These are phyloP conservation scores for Brachionus manjavacas DNA, from an alignment of 1,140 invertebrate species.

Conservation along the genomic window DNA sequence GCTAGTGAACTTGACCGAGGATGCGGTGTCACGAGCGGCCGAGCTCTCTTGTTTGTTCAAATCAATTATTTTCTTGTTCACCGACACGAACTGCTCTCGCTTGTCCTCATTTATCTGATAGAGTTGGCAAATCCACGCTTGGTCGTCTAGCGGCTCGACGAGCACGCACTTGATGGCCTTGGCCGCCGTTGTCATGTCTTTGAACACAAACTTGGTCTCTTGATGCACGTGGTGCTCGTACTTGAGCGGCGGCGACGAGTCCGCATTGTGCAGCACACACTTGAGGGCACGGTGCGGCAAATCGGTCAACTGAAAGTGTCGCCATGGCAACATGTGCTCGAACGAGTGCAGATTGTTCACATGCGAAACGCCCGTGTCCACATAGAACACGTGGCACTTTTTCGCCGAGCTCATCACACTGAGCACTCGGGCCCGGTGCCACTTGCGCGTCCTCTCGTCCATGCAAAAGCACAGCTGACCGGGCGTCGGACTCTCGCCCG, in stretches of 20 bases:
- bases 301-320: not conserved
- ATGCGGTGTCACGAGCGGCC: not conserved
- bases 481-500: not conserved
- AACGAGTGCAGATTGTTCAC: not conserved
- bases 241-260: not conserved
- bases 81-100: not conserved
- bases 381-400: not conserved
- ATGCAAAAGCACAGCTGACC: not conserved
- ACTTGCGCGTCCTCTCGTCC: not conserved
- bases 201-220: constrained; percentile 27
- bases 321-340: not conserved
- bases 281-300: not conserved
- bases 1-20: not conserved
- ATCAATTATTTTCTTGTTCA: not conserved
- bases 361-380: constrained; percentile 20
- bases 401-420: not conserved
- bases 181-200: not conserved
- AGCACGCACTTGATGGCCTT: constrained; percentile 13
- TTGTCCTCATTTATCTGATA: not conserved
- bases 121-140: not conserved
- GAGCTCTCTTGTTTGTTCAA: not conserved
- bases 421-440: not conserved
- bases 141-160: not conserved
- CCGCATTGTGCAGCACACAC: not conserved
- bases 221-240: not conserved